Conservation (phyloP, 2,797 vertebrate genomes). For the Tragelaphus eurycerus region DNA sequence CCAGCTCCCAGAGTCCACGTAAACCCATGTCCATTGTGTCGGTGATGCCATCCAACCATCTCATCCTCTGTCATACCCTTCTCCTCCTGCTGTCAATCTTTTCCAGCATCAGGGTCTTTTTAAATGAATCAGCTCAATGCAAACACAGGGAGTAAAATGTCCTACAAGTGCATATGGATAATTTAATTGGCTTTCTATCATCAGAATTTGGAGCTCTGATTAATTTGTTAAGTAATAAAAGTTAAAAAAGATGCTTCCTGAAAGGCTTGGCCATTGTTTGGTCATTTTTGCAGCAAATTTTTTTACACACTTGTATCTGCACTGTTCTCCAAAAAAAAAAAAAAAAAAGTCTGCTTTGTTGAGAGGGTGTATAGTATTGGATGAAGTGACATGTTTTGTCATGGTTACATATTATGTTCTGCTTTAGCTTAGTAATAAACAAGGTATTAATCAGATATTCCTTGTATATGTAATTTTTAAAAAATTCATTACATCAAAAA, state of each 20-base stretch:
- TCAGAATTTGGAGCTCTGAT: not conserved
- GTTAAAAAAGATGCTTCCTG: not conserved
- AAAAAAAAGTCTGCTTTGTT: not conserved
- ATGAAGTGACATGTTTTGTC: not conserved
- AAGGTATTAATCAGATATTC: not conserved
- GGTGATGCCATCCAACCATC: not conserved
- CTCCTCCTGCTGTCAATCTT: not conserved
- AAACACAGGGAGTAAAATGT: not conserved
- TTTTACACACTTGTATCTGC: not conserved
- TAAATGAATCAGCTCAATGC: not conserved
- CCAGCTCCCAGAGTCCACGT: not conserved
- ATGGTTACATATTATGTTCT: not conserved
- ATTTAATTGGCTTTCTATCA: not conserved
- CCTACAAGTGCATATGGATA: not conserved
- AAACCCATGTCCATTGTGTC: not conserved
- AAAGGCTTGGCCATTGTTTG: not conserved
- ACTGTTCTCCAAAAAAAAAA: not conserved
- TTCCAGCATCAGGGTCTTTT: not conserved
- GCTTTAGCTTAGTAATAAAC: not conserved
- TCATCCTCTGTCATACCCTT: not conserved
- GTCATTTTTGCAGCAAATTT: not conserved
- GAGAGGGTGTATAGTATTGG: not conserved
- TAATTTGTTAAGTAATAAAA: not conserved
- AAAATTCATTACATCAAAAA: not conserved
- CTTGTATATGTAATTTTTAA: not conserved